Evolutionary conservation across 2,113 vertebrate species (phyloP).

Genomic region (Callithrix jacchus): DNA sequence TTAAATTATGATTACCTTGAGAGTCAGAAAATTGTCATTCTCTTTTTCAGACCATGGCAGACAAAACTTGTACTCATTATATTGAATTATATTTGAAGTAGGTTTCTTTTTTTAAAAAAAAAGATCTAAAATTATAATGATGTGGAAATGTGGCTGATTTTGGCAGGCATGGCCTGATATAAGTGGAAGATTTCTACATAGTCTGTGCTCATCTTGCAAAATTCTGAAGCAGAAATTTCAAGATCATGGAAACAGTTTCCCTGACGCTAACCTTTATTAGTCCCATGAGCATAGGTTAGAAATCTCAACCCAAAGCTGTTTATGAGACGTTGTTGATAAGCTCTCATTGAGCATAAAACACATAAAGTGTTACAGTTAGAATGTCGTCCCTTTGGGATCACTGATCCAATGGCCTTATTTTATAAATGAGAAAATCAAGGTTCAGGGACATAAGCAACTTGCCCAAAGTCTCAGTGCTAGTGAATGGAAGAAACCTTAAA

Average conservation of each 20-base stretch:
- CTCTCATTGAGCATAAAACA: background rate
- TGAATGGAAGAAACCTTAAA: background rate
- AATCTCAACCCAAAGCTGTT: background rate
- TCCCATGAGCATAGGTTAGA: background rate
- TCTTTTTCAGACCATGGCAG: background rate
- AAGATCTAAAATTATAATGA: background rate
- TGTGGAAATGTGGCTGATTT: background rate
- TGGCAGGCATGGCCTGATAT: background rate
- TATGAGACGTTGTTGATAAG: background rate
- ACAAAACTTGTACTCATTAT: background rate
- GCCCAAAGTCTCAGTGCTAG: background rate
- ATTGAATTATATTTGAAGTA: conserved; percentile 20
- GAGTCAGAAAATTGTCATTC: background rate
- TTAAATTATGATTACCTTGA: background rate
- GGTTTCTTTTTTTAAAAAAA: background rate
- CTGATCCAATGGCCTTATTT: background rate
- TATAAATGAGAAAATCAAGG: background rate
- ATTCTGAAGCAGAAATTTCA: background rate
- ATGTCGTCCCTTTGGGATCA: background rate
- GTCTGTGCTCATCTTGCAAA: background rate
- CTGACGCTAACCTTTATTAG: background rate
- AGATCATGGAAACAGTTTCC: background rate
- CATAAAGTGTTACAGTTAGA: background rate
- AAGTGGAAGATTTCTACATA: background rate
- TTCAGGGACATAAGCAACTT: background rate